Percentiles rank a stretch among this genome's conserved stretches.
Conservation (phyloP, 2,113 vertebrate genomes). For the Chitala chitala region DNA sequence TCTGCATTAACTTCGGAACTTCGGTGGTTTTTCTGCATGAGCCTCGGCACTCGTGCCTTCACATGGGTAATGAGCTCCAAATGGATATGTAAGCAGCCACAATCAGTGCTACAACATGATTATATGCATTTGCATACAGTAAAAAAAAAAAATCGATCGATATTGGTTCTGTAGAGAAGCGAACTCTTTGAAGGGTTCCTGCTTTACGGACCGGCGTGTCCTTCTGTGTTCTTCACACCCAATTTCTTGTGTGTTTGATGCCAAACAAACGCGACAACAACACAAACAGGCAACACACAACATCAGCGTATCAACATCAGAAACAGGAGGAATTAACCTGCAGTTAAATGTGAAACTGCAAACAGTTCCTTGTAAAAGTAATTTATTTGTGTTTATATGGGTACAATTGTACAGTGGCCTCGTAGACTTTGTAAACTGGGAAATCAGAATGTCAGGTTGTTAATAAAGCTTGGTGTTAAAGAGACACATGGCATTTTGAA, state of each 20-base stretch:
- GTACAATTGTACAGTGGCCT: too few relatives aligned
- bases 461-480: too few relatives aligned
- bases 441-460: too few relatives aligned
- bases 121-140: not conserved
- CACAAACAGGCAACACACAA: not conserved
- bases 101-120: not conserved
- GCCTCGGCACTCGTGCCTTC: too few relatives aligned
- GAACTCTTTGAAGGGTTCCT: not conserved
- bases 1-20: too few relatives aligned
- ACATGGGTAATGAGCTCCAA: too few relatives aligned
- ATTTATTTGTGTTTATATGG: too few relatives aligned
- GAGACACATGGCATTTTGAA: too few relatives aligned
- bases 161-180: not conserved
- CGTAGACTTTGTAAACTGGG: too few relatives aligned
- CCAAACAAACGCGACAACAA: slow-evolving; percentile 4
- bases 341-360: not conserved
- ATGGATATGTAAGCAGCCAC: too few relatives aligned
- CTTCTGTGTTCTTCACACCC: slow-evolving; percentile 14
- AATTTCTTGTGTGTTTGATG: slow-evolving; percentile 9
- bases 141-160: not conserved
- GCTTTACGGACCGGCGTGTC: not conserved
- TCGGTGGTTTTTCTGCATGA: too few relatives aligned
- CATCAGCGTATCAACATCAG: not conserved
- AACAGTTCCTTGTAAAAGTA: too few relatives aligned
- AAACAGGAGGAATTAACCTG: not conserved